phyloP scores from a whole-genome alignment of 2,113 vertebrate genomes.

The cat (Felis catus) region F.catus_Fca126_mat1.0 CM031428.1:44788501-44789000 shows the following conservation, averaged over 20 bases:
- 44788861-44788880: background rate
- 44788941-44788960: background rate
- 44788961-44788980: background rate
- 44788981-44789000: background rate
- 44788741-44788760: background rate
- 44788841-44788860: background rate
- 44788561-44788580: no score
- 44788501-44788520: background rate
- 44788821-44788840: background rate
- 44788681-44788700: no score
- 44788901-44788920: background rate
- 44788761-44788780: background rate
- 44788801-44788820: background rate
- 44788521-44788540: background rate
- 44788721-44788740: no score
- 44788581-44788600: no score
- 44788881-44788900: background rate
- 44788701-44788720: no score
- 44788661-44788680: no score
- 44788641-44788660: no score
- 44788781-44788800: background rate
- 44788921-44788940: background rate
- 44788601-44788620: no score
- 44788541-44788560: background rate
- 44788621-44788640: no score